Conservation (phyloP, 2,113 vertebrate species). For the Turdus rufiventris region DNA sequence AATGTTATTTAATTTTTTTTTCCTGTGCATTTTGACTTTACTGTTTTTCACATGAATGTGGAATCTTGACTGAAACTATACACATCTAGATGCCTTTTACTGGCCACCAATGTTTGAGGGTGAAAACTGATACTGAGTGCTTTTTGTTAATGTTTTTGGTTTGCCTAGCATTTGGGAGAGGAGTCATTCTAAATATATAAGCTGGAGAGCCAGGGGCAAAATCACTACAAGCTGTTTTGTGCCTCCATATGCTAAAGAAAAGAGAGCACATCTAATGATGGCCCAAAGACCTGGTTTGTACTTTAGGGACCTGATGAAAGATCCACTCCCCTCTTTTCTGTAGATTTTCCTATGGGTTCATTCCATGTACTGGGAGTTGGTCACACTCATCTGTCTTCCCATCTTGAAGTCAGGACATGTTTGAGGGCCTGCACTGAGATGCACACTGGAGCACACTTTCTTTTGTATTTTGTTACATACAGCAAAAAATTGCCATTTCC, state of each 20-base stretch:
- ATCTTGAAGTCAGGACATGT: rapidly evolving
- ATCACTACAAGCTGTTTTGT: background rate
- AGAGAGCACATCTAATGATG: background rate
- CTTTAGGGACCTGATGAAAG: background rate
- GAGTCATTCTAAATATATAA: background rate
- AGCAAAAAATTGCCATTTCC: background rate
- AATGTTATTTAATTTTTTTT: background rate
- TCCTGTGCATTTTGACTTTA: background rate
- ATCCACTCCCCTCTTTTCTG: background rate
- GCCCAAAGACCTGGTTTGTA: background rate
- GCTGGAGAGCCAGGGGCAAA: background rate
- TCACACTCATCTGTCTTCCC: background rate
- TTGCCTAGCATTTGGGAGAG: background rate
- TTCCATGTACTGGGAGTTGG: background rate
- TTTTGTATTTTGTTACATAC: background rate
- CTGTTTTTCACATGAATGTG: background rate
- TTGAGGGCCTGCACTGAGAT: background rate
- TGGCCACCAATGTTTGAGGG: rapidly evolving
- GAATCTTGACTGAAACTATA: background rate
- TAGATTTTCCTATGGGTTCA: background rate
- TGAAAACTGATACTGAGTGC: background rate
- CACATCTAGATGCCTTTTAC: background rate
- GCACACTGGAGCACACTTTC: background rate
- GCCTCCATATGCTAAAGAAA: background rate
- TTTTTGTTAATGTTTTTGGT: background rate